Conservation (phyloP, 1,140 invertebrate species). For the Brachionus rubens region DNA sequence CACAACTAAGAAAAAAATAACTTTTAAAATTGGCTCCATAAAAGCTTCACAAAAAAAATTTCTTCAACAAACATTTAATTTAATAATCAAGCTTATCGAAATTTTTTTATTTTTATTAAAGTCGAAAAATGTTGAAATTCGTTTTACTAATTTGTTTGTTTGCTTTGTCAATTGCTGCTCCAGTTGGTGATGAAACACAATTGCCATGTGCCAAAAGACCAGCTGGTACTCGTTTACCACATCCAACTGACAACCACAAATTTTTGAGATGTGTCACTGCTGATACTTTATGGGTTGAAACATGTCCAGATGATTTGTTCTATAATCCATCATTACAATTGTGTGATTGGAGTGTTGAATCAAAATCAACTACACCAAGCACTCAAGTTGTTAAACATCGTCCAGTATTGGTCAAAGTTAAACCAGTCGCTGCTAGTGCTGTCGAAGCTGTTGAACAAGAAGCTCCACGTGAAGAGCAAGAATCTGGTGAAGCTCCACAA, state of each 20-base stretch:
- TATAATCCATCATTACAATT: slow-evolving; percentile 14
- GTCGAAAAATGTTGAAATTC: slow-evolving; percentile 30
- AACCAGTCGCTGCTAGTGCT: not conserved
- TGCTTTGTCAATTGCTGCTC: slow-evolving; percentile 8
- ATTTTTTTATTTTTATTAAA: not conserved
- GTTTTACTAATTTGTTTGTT: slow-evolving; percentile 6
- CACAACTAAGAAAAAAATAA: no score
- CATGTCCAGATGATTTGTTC: slow-evolving; percentile 43
- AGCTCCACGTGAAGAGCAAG: not conserved
- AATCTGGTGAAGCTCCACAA: not conserved
- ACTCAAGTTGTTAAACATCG: slow-evolving; percentile 20
- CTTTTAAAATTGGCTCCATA: no score
- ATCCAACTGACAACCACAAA: slow-evolving; percentile 36
- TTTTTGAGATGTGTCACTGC: slow-evolving; percentile 30
- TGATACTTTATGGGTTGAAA: slow-evolving; percentile 44
- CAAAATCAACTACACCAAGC: slow-evolving; percentile 23
- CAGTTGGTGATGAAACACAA: not conserved
- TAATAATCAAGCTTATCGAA: not conserved
- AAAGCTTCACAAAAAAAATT: no score
- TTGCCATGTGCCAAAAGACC: not conserved
- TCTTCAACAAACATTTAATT: no score
- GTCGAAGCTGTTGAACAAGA: not conserved
- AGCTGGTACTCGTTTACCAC: not conserved
- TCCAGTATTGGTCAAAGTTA: slow-evolving; percentile 27
- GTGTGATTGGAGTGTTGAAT: slow-evolving; percentile 21